Conservation (phyloP, 2,888 invertebrate genomes). For the Ptychoptera albimana region DNA sequence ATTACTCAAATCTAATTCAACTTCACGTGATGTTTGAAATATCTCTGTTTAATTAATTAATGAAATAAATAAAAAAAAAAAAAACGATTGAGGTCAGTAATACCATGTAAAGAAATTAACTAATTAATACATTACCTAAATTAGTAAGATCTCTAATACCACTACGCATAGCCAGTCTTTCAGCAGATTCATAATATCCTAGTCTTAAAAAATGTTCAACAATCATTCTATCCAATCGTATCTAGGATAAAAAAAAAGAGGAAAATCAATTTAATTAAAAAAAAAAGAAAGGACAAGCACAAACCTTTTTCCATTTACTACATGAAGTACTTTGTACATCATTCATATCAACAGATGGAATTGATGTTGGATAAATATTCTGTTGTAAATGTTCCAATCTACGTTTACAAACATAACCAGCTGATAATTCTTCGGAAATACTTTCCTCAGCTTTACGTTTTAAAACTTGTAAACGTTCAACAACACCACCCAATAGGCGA, state of each 20-base stretch:
- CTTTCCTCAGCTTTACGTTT: constrained; percentile 93
- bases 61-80: neutral
- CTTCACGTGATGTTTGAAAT: constrained; percentile 55
- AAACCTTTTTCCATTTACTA: constrained; percentile 27
- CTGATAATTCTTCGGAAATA: constrained; percentile 78
- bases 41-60: constrained; percentile 2
- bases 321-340: constrained; percentile 26
- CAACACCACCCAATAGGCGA: constrained; percentile 70
- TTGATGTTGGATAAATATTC: constrained; percentile 21
- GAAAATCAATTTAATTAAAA: too few species aligned
- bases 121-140: constrained; percentile 43
- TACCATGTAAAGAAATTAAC: neutral
- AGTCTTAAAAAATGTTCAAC: constrained; percentile 90
- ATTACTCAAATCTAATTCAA: constrained; percentile 68
- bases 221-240: constrained; percentile 85
- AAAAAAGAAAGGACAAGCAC: constrained; percentile 4
- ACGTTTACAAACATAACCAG: constrained; percentile 80
- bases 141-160: constrained; percentile 79
- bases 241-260: constrained; percentile 9
- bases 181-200: constrained; percentile 91
- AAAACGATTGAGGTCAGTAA: neutral
- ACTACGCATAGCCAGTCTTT: constrained; percentile 66
- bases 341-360: constrained; percentile 12
- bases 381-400: constrained; percentile 74
- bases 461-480: constrained; percentile 73